phyloP scores from a whole-genome alignment of 2,888 invertebrate genomes.

The Mallateleia sp. region DNA sequence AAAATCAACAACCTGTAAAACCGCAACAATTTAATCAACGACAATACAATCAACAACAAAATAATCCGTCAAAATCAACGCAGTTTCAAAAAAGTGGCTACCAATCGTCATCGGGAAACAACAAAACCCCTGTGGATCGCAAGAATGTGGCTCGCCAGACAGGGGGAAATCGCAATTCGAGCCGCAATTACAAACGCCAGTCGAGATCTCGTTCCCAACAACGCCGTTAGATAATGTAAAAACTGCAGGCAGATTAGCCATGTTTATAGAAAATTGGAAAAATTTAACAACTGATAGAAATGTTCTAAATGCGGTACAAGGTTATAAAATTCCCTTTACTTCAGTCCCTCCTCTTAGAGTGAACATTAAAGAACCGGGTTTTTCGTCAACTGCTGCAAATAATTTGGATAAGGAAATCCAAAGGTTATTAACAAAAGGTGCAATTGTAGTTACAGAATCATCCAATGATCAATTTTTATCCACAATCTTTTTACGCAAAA shows the following conservation, averaged over 20 bases:
- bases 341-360: neutral
- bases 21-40: too few species aligned
- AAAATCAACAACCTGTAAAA: too few species aligned
- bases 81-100: too few species aligned
- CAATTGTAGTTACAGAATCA: too few species aligned
- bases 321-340: neutral
- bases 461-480: too few species aligned
- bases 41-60: too few species aligned
- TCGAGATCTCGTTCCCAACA: slow-evolving; percentile 9
- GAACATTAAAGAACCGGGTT: neutral
- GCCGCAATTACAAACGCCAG: slow-evolving; percentile 2
- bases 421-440: too few species aligned
- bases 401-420: too few species aligned
- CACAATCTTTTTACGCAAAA: too few species aligned
- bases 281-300: neutral
- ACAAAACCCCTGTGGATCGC: neutral
- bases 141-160: neutral
- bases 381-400: neutral
- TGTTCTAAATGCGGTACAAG: neutral
- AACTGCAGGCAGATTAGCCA: neutral
- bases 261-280: neutral
- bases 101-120: too few species aligned
- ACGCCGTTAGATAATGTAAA: slow-evolving; percentile 8
- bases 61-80: too few species aligned
- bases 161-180: slow-evolving; percentile 9